phyloP scores from a whole-genome alignment of 1,140 invertebrate genomes.

The Nautilus pompilius region DNA sequence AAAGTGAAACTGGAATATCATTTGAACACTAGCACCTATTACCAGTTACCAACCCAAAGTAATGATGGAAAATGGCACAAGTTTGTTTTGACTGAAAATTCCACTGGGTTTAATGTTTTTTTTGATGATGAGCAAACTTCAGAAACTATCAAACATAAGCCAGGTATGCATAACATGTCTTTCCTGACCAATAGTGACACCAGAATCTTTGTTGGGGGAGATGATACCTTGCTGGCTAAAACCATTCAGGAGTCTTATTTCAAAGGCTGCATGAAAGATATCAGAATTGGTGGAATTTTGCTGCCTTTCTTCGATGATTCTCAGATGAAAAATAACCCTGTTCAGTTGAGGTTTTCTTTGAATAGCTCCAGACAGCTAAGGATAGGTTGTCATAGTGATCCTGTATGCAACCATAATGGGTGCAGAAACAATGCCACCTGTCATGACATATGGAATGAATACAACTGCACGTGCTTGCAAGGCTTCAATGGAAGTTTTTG shows the following conservation, averaged over 20 bases:
- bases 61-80: conserved; percentile 17
- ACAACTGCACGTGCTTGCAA: conserved; percentile 49
- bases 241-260: too few relatives aligned
- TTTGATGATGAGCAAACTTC: too few relatives aligned
- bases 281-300: conserved; percentile 77
- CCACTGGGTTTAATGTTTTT: too few relatives aligned
- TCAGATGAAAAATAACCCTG: conserved; percentile 44
- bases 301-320: conserved; percentile 77
- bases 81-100: too few relatives aligned
- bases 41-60: neutral
- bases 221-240: too few relatives aligned
- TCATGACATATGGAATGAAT: conserved; percentile 47
- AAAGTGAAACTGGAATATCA: conserved; percentile 20
- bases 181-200: neutral
- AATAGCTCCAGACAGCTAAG: too few relatives aligned
- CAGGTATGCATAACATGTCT: too few relatives aligned
- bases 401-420: conserved; percentile 23
- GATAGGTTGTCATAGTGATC: conserved; percentile 11
- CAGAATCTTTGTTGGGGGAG: neutral
- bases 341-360: too few relatives aligned
- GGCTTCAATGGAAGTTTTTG: conserved; percentile 87
- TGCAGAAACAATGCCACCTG: conserved; percentile 56
- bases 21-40: conserved; percentile 5
- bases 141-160: too few relatives aligned
- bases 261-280: conserved; percentile 83